These are phyloP conservation scores for Candoia aspera DNA, from an alignment of 2,113 vertebrate species.

Conservation along the genomic window DNA sequence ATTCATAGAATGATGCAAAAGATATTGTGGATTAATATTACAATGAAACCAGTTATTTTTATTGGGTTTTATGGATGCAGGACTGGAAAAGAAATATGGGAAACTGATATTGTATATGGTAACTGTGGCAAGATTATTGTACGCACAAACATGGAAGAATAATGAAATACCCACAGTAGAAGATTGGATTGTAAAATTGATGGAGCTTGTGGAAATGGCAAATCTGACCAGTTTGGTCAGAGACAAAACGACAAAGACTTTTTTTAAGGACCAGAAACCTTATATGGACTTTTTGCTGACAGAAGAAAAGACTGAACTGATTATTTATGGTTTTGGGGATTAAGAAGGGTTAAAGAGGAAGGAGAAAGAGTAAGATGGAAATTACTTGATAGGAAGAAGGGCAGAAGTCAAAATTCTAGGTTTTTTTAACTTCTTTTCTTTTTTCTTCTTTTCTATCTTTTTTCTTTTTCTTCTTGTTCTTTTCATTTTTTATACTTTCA, in stretches of 20 bases:
- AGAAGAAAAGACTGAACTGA: neutral
- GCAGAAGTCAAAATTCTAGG: neutral
- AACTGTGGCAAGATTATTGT: neutral
- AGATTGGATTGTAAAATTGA: too few species aligned
- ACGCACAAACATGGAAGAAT: neutral
- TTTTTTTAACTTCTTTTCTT: neutral
- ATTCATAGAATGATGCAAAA: neutral
- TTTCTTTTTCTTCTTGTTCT: neutral
- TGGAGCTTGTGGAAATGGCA: too few species aligned
- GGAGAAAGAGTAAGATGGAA: too few species aligned
- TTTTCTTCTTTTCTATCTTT: neutral
- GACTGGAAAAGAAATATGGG: neutral
- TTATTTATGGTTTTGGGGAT: neutral
- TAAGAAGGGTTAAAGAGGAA: neutral
- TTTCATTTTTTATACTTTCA: neutral
- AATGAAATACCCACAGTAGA: too few species aligned
- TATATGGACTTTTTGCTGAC: neutral
- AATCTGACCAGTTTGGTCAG: too few species aligned
- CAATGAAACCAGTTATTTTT: neutral
- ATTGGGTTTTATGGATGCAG: neutral
- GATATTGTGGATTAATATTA: neutral
- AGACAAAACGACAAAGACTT: neutral
- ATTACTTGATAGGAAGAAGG: too few species aligned
- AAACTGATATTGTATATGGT: neutral
- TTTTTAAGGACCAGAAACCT: neutral